These are phyloP conservation scores for Pelodiscus sinensis DNA, from an alignment of 2,113 vertebrate genomes.

Conservation along the genomic window DNA sequence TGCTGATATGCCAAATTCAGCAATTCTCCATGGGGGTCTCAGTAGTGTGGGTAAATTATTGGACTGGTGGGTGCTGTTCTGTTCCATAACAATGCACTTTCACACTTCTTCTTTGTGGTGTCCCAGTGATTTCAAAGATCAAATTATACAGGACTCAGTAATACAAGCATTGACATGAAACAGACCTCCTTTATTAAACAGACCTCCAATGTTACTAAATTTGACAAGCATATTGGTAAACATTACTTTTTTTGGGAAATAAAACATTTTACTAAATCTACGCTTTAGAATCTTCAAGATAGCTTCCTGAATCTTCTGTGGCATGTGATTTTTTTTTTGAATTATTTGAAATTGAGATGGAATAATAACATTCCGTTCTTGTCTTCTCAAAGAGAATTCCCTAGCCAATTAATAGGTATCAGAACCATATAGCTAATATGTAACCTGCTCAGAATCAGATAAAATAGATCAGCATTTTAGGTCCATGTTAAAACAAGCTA, in stretches of 20 bases:
- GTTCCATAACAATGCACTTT: background rate
- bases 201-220: background rate
- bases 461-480: background rate
- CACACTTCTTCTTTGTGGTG: background rate
- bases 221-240: background rate
- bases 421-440: fast-evolving
- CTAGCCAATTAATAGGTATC: background rate
- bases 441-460: no score
- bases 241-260: background rate
- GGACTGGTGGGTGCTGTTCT: background rate
- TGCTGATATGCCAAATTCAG: background rate
- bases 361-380: background rate
- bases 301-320: background rate
- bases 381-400: background rate
- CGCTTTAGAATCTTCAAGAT: background rate
- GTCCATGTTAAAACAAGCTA: background rate
- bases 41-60: background rate
- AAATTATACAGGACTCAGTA: background rate
- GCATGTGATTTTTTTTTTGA: no score
- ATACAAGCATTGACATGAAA: background rate
- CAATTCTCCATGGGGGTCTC: background rate
- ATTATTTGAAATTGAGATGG: background rate
- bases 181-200: background rate
- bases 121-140: background rate
- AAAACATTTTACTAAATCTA: background rate